Percentiles rank a stretch among this genome's conserved stretches.
Conservation (phyloP, 2,797 vertebrate species). For the Crenichthys baileyi region DNA sequence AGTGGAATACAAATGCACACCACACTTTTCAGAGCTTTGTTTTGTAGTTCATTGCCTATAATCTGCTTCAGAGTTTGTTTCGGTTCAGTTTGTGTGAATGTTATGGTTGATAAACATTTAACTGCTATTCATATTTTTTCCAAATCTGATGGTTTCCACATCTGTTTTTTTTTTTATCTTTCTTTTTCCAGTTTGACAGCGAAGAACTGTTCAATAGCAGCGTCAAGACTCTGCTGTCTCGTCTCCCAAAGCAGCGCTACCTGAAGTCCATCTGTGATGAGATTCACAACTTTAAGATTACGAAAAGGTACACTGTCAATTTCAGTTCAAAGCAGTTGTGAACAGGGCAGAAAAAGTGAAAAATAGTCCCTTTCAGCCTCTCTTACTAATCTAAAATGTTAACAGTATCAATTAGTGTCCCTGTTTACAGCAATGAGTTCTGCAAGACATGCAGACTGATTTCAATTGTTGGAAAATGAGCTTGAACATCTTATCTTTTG, state of each 20-base stretch:
- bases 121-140: neutral
- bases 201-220: constrained; percentile 91
- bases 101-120: neutral
- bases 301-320: constrained; percentile 72
- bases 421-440: neutral
- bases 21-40: neutral
- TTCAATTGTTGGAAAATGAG: too few relatives aligned
- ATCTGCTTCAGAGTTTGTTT: constrained; percentile 1
- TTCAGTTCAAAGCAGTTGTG: neutral
- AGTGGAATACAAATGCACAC: neutral
- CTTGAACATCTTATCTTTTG: neutral
- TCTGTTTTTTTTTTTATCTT: neutral
- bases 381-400: neutral
- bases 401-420: neutral
- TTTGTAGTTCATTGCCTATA: neutral
- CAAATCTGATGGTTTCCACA: neutral
- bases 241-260: constrained; percentile 93
- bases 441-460: neutral
- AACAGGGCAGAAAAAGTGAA: neutral
- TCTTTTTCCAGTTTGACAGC: constrained; percentile 83
- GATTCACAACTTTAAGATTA: constrained; percentile 92
- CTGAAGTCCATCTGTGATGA: constrained; percentile 94
- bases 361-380: neutral
- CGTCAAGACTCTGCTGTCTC: constrained; percentile 90
- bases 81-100: neutral